These are phyloP conservation scores for Steatocranus sp. DNA, from an alignment of 2,797 vertebrate genomes.

Conservation along the genomic window DNA sequence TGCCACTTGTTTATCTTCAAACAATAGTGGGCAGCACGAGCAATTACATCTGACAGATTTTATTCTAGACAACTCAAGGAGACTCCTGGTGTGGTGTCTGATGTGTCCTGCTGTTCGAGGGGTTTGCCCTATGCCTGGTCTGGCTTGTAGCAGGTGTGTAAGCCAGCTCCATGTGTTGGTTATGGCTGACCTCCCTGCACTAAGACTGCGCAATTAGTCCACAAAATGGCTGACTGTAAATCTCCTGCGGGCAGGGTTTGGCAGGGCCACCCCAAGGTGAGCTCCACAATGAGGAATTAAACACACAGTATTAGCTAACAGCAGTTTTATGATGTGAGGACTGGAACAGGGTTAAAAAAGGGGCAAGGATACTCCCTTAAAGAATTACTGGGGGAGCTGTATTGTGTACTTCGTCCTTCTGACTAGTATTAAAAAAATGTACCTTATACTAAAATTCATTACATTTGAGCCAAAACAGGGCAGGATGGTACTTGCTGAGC, in stretches of 20 bases:
- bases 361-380: slow-evolving; percentile 16
- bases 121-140: slow-evolving; percentile 8
- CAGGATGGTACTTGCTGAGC: not conserved
- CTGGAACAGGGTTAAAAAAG: slow-evolving; percentile 13
- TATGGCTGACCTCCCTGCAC: slow-evolving; percentile 62
- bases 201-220: slow-evolving; percentile 68
- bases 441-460: slow-evolving; percentile 24
- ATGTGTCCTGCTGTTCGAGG: slow-evolving; percentile 27
- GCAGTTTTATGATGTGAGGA: slow-evolving; percentile 60
- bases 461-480: not conserved
- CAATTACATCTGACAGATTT: slow-evolving; percentile 13
- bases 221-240: slow-evolving; percentile 73
- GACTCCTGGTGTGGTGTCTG: slow-evolving; percentile 29
- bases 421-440: not conserved
- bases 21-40: slow-evolving; percentile 4
- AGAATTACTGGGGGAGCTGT: slow-evolving; percentile 4
- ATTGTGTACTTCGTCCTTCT: not conserved
- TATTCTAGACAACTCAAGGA: slow-evolving; percentile 38
- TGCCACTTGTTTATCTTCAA: slow-evolving; percentile 38
- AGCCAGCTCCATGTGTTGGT: slow-evolving; percentile 24
- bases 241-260: slow-evolving; percentile 62
- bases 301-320: slow-evolving; percentile 61
- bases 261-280: slow-evolving; percentile 65
- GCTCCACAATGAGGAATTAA: slow-evolving; percentile 62
- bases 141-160: slow-evolving; percentile 39